phyloP scores from a whole-genome alignment of 1,140 invertebrate species.

The Teleopsis dalmanni region DNA sequence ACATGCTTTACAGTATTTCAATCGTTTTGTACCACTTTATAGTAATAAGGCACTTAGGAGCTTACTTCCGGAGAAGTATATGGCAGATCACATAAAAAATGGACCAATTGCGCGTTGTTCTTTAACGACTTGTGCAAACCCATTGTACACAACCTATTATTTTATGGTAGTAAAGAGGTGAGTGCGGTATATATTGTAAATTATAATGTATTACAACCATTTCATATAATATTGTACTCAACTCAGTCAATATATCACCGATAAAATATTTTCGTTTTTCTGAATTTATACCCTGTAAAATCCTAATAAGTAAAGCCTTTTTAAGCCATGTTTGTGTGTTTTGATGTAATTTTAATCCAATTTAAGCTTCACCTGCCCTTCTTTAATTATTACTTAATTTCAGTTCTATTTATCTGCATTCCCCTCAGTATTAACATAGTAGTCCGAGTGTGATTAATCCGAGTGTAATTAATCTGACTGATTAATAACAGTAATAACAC shows the following conservation, averaged over 20 bases:
- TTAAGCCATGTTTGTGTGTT: background rate
- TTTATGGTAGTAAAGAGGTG: slow-evolving; percentile 42
- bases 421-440: no score
- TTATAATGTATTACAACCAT: slow-evolving; percentile 2
- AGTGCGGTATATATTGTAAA: slow-evolving; percentile 11
- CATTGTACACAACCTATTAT: slow-evolving; percentile 39
- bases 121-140: slow-evolving; percentile 26
- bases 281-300: background rate
- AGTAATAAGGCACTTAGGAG: slow-evolving; percentile 25
- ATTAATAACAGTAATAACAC: no score
- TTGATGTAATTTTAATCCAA: no score
- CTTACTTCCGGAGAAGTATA: slow-evolving; percentile 31
- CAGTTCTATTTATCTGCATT: no score
- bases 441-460: no score
- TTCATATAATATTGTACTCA: background rate
- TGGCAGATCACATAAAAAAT: slow-evolving; percentile 32
- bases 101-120: slow-evolving; percentile 36
- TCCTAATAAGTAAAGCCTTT: slow-evolving; percentile 1
- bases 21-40: slow-evolving; percentile 25
- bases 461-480: no score
- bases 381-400: no score
- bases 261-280: background rate
- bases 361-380: no score
- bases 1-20: slow-evolving; percentile 26
- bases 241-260: no score